Percentiles rank a stretch among this genome's conserved stretches.
phyloP scores from a whole-genome alignment of 1,140 invertebrate genomes.

The Hestina assimilis region DNA sequence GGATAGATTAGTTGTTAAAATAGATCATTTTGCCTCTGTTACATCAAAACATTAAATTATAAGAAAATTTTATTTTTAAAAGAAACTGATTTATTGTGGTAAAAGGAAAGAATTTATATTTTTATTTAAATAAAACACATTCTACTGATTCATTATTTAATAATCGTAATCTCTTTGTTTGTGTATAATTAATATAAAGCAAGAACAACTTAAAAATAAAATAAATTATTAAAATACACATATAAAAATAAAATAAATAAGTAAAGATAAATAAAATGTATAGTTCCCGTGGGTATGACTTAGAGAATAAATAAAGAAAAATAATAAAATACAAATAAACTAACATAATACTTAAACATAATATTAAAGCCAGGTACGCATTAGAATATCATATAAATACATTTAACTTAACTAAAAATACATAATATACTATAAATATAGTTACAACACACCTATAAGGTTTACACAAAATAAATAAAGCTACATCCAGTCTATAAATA shows the following conservation, averaged over 20 bases:
- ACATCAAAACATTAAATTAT: too few relatives aligned
- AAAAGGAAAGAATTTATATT: too few relatives aligned
- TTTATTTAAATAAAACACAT: neutral
- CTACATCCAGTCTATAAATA: slow-evolving; percentile 61
- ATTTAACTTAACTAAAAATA: slow-evolving; percentile 25
- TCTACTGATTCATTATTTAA: slow-evolving; percentile 15
- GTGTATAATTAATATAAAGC: slow-evolving; percentile 21
- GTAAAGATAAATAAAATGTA: slow-evolving; percentile 18
- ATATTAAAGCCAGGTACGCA: slow-evolving; percentile 67
- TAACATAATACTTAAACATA: slow-evolving; percentile 48
- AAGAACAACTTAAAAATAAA: slow-evolving; percentile 17
- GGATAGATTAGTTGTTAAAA: too few relatives aligned
- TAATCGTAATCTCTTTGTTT: slow-evolving; percentile 22
- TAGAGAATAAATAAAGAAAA: slow-evolving; percentile 16
- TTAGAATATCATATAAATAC: slow-evolving; percentile 33
- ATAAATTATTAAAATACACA: slow-evolving; percentile 32
- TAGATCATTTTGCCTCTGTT: too few relatives aligned
- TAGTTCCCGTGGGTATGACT: slow-evolving; percentile 22
- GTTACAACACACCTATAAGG: slow-evolving; percentile 44
- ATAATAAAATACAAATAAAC: slow-evolving; percentile 30
- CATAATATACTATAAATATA: slow-evolving; percentile 49
- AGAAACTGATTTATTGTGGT: too few relatives aligned
- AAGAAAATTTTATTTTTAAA: too few relatives aligned
- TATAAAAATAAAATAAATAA: slow-evolving; percentile 8
- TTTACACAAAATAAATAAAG: slow-evolving; percentile 30